These are phyloP conservation scores for Eilema griseolum DNA, from an alignment of 2,888 invertebrate genomes.

Conservation along the genomic window DNA sequence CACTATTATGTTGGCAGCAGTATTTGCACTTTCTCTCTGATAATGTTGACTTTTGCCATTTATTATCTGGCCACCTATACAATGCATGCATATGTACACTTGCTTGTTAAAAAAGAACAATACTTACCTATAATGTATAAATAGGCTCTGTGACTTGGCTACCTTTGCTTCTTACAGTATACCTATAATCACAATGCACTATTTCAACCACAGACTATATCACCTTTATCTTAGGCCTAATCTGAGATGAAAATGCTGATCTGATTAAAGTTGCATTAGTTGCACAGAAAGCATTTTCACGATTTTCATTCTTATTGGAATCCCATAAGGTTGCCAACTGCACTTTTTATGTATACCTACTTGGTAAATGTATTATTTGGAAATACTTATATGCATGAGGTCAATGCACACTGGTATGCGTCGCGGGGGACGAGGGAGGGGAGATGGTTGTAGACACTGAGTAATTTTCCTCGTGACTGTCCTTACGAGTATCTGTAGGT, in stretches of 20 bases:
- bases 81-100: constrained; percentile 31
- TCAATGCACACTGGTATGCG: constrained; percentile 42
- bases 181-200: neutral
- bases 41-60: constrained; percentile 59
- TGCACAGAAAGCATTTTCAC: neutral
- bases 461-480: constrained; percentile 63
- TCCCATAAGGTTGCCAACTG: constrained; percentile 24
- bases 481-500: constrained; percentile 43
- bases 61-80: constrained; percentile 60
- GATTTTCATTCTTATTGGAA: constrained; percentile 28
- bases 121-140: neutral
- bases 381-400: constrained; percentile 44
- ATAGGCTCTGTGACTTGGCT: neutral
- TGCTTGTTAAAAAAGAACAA: constrained; percentile 37
- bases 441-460: constrained; percentile 38
- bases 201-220: constrained; percentile 1
- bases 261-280: constrained; percentile 8
- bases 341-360: constrained; percentile 12
- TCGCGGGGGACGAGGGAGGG: constrained; percentile 22
- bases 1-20: constrained; percentile 46
- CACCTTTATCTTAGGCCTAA: constrained; percentile 8
- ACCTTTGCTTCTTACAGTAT: neutral
- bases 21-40: constrained; percentile 59
- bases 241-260: constrained; percentile 12
- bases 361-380: constrained; percentile 44